Evolutionary conservation across 2,113 vertebrate species (phyloP).

Genomic region (Leuciscus idus): DNA sequence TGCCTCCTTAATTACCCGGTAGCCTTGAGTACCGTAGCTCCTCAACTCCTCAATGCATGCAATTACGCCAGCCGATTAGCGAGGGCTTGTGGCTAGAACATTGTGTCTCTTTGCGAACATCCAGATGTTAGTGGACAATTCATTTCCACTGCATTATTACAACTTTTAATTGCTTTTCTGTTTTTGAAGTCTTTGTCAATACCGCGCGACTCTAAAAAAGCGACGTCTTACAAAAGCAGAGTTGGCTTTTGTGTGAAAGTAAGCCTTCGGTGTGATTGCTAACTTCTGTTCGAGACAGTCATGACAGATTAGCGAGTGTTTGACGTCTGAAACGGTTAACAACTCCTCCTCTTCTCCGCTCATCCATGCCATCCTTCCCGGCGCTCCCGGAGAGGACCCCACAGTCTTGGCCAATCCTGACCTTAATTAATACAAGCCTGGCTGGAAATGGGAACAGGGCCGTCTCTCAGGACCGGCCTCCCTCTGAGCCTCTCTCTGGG

Average conservation of each 20-base stretch:
- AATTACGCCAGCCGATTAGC: constrained; percentile 82
- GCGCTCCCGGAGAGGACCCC: constrained; percentile 60
- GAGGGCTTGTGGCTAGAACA: constrained; percentile 72
- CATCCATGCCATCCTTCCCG: constrained; percentile 11
- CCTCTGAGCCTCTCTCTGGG: constrained; percentile 81
- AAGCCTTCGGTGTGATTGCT: constrained; percentile 8
- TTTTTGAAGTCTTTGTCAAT: constrained; percentile 37
- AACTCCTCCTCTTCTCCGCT: constrained; percentile 47
- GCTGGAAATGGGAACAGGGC: constrained; percentile 79
- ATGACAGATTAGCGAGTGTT: constrained; percentile 5
- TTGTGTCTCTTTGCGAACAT: constrained; percentile 72
- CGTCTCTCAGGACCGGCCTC: constrained; percentile 80
- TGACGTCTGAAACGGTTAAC: constrained; percentile 52
- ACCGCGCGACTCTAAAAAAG: neutral
- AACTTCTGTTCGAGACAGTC: constrained; percentile 13
- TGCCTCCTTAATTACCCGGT: constrained; percentile 83
- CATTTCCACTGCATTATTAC: constrained; percentile 49
- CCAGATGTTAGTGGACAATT: constrained; percentile 66
- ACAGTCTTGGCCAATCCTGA: constrained; percentile 75
- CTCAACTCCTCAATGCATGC: constrained; percentile 73
- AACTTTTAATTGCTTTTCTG: constrained; percentile 56
- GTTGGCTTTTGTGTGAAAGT: neutral
- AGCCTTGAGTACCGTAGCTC: constrained; percentile 77
- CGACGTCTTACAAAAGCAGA: neutral
- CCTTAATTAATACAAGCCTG: constrained; percentile 83